phyloP scores from a whole-genome alignment of 2,797 vertebrate genomes.

The Eulemur mongoz region DNA sequence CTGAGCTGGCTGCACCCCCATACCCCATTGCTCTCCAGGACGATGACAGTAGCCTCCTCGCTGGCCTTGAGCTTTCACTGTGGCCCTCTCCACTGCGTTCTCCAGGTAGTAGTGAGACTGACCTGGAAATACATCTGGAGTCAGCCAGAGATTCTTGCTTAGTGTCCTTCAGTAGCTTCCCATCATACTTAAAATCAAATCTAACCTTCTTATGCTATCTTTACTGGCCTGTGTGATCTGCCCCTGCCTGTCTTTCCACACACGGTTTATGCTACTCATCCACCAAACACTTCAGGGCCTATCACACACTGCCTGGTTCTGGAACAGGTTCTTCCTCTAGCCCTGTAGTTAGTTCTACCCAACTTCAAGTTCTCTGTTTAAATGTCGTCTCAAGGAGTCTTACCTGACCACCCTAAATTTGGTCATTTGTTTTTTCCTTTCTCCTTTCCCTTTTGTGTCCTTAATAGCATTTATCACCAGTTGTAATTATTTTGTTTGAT shows the following conservation, averaged over 20 bases:
- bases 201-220: background rate
- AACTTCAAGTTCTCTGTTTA: background rate
- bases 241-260: background rate
- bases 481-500: background rate
- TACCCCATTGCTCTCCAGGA: background rate
- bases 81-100: background rate
- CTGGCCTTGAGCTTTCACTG: background rate
- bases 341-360: background rate
- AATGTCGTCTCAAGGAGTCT: background rate
- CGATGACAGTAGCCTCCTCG: background rate
- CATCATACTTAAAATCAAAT: background rate
- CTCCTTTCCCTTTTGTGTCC: background rate
- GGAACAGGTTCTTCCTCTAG: background rate
- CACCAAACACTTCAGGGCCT: background rate
- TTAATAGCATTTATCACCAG: background rate
- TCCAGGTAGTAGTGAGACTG: background rate
- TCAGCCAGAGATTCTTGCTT: background rate
- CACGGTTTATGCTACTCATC: background rate
- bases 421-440: background rate
- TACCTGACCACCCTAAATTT: background rate
- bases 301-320: background rate
- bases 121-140: background rate
- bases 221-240: background rate
- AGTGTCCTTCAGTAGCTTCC: background rate
- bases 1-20: background rate